Evolutionary conservation across 2,797 vertebrate species (phyloP), one percentile per base, ranked within the genome.

Genomic region (Masticophis lateralis): DNA sequence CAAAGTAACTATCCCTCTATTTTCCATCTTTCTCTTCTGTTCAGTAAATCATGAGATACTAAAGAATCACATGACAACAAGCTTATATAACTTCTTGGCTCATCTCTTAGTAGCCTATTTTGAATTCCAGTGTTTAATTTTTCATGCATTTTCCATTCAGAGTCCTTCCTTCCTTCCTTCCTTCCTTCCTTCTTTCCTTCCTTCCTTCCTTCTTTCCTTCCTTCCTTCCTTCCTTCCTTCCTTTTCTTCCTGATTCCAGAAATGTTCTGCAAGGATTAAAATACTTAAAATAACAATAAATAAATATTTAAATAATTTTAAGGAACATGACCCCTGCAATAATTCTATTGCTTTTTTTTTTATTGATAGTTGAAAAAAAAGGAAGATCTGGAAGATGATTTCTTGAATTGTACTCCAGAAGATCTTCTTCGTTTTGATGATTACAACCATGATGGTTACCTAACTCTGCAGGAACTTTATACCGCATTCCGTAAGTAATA

Each of bases 391-490:
- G 98, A 98, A 11, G 98, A 97, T 63, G 97, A 97, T 94, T 96
- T 98, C 11, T 92, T 98, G 96, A 98, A 98, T 37, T 99, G 99
- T 96, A 98, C 98, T 0, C 98, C 98, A n/a, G 97, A 98, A 43
- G 98, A 99, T 97, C 98, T 99, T 92, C 98, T 99, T 56, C 98
- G 97, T 0, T 99, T 99, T 22, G 99, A 99, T 6, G 99, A 99
- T 96, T 99, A 99, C 97, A 98, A 99, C 97, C 98, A 97, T 0
- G 99, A 99, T 0, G 97, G 98, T 2, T 98, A 94, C 94, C 98
- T 99, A 95, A 99, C 98, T 28, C 98, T 99, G 66, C 98, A 97
- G 8, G 99, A 99, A 97, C 98, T 99, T 96, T 99, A 98, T 96
- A 99, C 98, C 0, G 98, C 99, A 91, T 99, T 99, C 97, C 99